Conservation (phyloP, 2,888 invertebrate genomes). For the Chloromyia formosa region DNA sequence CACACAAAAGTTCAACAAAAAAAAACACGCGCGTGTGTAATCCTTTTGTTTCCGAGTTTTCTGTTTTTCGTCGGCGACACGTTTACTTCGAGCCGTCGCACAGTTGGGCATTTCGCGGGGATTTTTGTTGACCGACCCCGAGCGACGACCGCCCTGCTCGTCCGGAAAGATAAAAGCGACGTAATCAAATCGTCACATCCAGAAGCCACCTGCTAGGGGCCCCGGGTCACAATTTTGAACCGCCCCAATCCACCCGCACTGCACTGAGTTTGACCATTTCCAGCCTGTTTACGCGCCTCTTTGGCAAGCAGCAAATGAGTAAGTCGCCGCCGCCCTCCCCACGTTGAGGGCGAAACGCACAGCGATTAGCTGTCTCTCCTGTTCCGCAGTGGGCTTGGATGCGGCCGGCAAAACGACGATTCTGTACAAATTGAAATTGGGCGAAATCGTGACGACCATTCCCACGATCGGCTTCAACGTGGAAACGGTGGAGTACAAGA, state of each 20-base stretch:
- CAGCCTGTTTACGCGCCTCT: conserved; percentile 88
- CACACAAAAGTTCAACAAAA: too few species aligned
- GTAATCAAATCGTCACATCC: too few species aligned
- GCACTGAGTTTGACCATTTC: conserved; percentile 93
- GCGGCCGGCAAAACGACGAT: conserved; percentile 99
- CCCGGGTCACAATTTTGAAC: too few species aligned
- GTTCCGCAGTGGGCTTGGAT: conserved; percentile 88
- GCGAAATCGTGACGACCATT: conserved; percentile 98
- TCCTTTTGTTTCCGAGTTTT: too few species aligned
- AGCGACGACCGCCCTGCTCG: too few species aligned
- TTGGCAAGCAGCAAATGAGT: conserved; percentile 98
- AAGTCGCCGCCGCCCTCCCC: conserved; percentile 46
- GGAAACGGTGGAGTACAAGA: conserved; percentile 99
- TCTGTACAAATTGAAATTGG: conserved; percentile 95
- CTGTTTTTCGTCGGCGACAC: too few species aligned
- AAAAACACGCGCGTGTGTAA: too few species aligned
- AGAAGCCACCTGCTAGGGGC: too few species aligned
- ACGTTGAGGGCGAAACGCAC: not conserved
- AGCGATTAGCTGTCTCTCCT: not conserved
- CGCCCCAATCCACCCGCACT: too few species aligned
- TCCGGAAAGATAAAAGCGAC: not conserved
- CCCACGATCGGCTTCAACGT: conserved; percentile 99
- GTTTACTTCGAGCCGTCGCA: too few species aligned
- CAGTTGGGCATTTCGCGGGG: too few species aligned
- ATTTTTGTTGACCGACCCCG: too few species aligned